Base-by-base conservation (phyloP, 2,113 vertebrate species). In the Tychaedon coryphoeus region DNA sequence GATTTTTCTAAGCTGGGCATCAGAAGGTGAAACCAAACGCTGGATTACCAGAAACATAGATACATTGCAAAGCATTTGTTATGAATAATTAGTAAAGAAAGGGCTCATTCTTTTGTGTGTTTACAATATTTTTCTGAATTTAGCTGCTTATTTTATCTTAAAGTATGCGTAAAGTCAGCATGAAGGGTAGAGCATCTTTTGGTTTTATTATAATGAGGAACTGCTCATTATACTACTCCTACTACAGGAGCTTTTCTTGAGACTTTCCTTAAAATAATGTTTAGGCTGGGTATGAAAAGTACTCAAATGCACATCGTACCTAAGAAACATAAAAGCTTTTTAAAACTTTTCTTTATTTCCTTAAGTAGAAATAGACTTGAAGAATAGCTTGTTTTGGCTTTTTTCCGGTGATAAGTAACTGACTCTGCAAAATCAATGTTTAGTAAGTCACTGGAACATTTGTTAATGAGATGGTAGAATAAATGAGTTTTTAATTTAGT, bases 381-480 rank as follows among this genome's bases (percentile, higher is more conserved):
- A 64, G 50, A 76, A 47, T 81, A 81, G 26, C 19, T 84, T 74
- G 8, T 33, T 70, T 77, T 34, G 69, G 14, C 26, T 81, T 71
- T 91, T 94, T 92, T 73, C 60, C 15, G 66, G 26, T 45, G 10
- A 31, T 48, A 61, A 61, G 38, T 84, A 91, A 76, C n/a, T 89
- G 51, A 40, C 50, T 90, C 42, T 88, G 43, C n/a, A 83, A 71
- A 92, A 47, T 50, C 50, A 50, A 13, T 70, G 56, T 74, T 54
- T 61, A 92, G 20, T 65, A 79, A 94, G 54, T 86, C 34, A 70
- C 8, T 83, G 67, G 51, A 83, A 84, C 38, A 23, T 47, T 92
- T 91, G 23, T 23, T 88, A 90, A 72, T 86, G 85, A 67, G 23
- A 42, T 58, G 26, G 47, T 90, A 54, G 54, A 92, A 94, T 50